Conservation (phyloP, 2,888 invertebrate genomes). For the Tetragonula carbonaria region DNA sequence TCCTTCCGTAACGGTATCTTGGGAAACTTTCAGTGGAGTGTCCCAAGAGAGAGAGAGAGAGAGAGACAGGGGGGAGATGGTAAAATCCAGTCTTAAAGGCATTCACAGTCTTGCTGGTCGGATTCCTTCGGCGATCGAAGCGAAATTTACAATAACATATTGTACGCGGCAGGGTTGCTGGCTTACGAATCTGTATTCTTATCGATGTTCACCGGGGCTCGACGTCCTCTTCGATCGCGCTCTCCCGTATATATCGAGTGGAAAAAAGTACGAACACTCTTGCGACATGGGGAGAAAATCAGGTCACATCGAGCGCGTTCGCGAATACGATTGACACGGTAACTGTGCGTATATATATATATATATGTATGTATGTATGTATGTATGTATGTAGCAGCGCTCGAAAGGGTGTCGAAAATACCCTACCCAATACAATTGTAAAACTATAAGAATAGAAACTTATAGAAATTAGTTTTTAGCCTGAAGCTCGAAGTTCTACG, state of each 20-base stretch:
- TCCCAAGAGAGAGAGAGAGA: background rate
- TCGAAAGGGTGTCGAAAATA: background rate
- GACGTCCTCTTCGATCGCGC: constrained; percentile 9
- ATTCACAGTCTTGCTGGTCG: constrained; percentile 16
- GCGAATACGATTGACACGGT: constrained; percentile 6
- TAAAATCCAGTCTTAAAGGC: constrained; percentile 25
- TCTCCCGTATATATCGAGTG: background rate
- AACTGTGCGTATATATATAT: background rate
- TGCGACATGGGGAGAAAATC: constrained; percentile 41
- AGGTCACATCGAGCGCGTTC: constrained; percentile 49
- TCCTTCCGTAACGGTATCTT: constrained; percentile 56
- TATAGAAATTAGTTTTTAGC: background rate
- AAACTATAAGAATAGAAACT: background rate
- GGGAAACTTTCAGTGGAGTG: constrained; percentile 53
- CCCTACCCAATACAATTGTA: too few relatives aligned
- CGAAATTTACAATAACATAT: constrained; percentile 31
- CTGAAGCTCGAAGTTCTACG: constrained; percentile 4
- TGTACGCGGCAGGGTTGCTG: constrained; percentile 20
- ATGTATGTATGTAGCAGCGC: background rate
- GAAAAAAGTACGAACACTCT: background rate
- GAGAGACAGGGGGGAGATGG: constrained; percentile 22
- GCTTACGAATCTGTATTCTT: background rate
- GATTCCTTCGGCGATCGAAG: constrained; percentile 32
- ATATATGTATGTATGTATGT: background rate
- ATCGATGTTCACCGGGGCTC: background rate